phyloP scores from a whole-genome alignment of 2,797 vertebrate genomes.

The Pogonophryne albipinna region DNA sequence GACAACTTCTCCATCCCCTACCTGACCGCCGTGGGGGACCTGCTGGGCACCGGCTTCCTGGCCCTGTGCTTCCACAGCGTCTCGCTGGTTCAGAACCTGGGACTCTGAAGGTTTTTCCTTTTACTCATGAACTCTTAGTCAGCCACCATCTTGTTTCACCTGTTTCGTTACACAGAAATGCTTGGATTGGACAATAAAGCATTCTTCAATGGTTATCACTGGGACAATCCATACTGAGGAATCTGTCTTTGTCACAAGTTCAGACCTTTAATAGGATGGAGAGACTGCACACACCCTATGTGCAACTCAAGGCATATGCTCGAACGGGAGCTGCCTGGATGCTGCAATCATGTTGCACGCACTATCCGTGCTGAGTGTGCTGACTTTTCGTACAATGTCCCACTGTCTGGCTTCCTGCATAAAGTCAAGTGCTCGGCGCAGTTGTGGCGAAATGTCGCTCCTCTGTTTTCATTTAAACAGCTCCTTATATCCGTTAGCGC shows the following conservation, averaged over 20 bases:
- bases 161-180: constrained; percentile 26
- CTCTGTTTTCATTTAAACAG: too few species aligned
- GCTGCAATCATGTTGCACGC: too few species aligned
- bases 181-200: constrained; percentile 50
- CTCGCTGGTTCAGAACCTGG: constrained; percentile 76
- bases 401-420: too few species aligned
- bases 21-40: constrained; percentile 95
- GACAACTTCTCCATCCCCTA: constrained; percentile 98
- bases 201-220: constrained; percentile 13
- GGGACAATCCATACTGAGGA: constrained; percentile 19
- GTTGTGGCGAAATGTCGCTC: too few species aligned
- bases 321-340: too few species aligned
- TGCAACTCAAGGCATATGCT: too few species aligned
- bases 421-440: too few species aligned
- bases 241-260: constrained; percentile 20
- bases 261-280: constrained; percentile 12
- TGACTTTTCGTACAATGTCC: too few species aligned
- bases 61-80: constrained; percentile 89
- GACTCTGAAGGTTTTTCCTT: constrained; percentile 63
- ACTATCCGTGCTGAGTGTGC: too few species aligned
- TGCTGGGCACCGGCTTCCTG: constrained; percentile 93
- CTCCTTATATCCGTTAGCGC: too few species aligned
- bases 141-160: constrained; percentile 32
- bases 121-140: constrained; percentile 2
- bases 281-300: neutral